Conservation (phyloP, 2,888 invertebrate species). For the Nowickia ferox region DNA sequence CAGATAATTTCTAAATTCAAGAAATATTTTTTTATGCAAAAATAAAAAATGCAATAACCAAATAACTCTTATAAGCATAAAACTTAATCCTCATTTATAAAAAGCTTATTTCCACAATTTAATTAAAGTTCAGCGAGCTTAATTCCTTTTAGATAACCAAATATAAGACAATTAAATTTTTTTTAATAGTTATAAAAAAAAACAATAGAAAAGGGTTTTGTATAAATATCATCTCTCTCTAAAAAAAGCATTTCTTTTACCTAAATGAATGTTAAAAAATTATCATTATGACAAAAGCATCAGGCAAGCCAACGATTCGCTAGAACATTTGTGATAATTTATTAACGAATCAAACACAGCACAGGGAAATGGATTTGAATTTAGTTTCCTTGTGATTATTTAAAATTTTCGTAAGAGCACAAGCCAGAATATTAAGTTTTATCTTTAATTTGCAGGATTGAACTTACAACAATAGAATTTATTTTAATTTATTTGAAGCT, state of each 20-base stretch:
- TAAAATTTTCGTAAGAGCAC: neutral
- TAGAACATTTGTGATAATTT: neutral
- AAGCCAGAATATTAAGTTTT: neutral
- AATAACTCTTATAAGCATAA: too few relatives aligned
- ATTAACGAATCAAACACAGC: neutral
- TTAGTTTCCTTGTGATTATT: neutral
- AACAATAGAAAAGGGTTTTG: neutral
- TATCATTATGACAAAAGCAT: neutral
- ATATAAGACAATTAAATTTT: neutral
- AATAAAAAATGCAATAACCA: too few relatives aligned
- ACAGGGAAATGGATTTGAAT: neutral
- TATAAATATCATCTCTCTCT: neutral
- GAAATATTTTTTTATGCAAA: too few relatives aligned
- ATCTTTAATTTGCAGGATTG: conserved; percentile 58
- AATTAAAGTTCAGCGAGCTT: neutral
- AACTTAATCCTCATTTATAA: too few relatives aligned
- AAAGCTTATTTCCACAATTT: too few relatives aligned
- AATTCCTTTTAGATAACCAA: neutral
- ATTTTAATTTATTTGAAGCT: conserved; percentile 35
- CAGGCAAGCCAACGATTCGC: neutral
- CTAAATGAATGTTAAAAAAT: neutral
- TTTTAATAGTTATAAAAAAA: neutral
- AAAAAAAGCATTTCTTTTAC: neutral
- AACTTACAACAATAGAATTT: conserved; percentile 54
- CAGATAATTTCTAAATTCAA: too few relatives aligned